phyloP scores from a whole-genome alignment of 2,797 vertebrate genomes.

The Melanotaenia maccullochi region DNA sequence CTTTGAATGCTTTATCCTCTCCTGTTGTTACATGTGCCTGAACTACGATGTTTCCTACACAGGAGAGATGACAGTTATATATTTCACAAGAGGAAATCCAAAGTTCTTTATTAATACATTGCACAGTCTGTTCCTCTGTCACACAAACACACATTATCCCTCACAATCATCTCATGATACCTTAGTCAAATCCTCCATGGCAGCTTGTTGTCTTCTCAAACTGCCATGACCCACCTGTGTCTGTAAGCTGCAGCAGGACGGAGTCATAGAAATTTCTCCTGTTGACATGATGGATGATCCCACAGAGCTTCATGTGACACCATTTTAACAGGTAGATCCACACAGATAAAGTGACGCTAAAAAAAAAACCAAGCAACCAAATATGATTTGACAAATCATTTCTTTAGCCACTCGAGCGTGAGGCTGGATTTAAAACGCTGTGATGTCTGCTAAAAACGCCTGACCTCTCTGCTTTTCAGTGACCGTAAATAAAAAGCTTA shows the following conservation, averaged over 20 bases:
- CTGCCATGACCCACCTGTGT: constrained; percentile 84
- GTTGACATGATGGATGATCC: constrained; percentile 90
- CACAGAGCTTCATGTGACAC: constrained; percentile 84
- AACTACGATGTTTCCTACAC: constrained; percentile 87
- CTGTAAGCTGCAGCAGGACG: constrained; percentile 87
- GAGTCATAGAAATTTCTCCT: constrained; percentile 81
- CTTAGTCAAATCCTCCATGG: constrained; percentile 25
- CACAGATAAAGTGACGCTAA: constrained; percentile 88
- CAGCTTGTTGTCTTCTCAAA: constrained; percentile 35
- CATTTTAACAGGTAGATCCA: constrained; percentile 92
- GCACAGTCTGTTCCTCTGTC: constrained; percentile 42
- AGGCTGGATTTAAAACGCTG: constrained; percentile 39
- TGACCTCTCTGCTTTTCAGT: constrained; percentile 50
- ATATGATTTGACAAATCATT: constrained; percentile 53
- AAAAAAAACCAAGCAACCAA: constrained; percentile 40
- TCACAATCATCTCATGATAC: constrained; percentile 48
- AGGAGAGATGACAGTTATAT: constrained; percentile 63
- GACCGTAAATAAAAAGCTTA: constrained; percentile 66
- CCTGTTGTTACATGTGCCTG: constrained; percentile 86
- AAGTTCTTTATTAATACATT: constrained; percentile 67
- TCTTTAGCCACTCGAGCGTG: constrained; percentile 33
- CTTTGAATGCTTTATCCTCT: constrained; percentile 85
- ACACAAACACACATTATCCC: constrained; percentile 57
- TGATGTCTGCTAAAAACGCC: constrained; percentile 46
- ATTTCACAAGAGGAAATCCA: constrained; percentile 54